Evolutionary conservation across 2,888 invertebrate genomes (phyloP).

Genomic region (Amphipoea lucens): DNA sequence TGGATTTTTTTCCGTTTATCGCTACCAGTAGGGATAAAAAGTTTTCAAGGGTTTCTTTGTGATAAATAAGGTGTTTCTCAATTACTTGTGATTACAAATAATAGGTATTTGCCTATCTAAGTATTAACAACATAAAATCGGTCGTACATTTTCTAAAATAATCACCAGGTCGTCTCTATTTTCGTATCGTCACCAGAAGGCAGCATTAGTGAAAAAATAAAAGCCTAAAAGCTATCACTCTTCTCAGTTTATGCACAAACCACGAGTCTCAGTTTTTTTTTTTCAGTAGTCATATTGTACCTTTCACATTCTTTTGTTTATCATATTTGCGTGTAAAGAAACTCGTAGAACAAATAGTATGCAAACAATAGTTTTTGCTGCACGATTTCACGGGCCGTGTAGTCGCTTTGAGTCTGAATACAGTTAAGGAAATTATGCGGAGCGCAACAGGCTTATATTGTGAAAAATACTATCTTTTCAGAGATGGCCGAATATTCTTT

Average conservation of each 20-base stretch:
- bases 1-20: no score
- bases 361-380: conserved; percentile 44
- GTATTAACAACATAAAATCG: neutral
- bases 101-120: no score
- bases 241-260: neutral
- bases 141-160: neutral
- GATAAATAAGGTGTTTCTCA: no score
- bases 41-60: no score
- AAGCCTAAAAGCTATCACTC: neutral
- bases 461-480: conserved; percentile 40
- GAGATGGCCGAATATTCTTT: conserved; percentile 30
- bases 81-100: no score
- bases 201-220: neutral
- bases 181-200: neutral
- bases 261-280: neutral
- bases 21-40: no score
- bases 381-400: conserved; percentile 63
- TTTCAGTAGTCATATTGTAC: neutral
- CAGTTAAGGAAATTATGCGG: conserved; percentile 56
- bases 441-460: conserved; percentile 63
- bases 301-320: neutral
- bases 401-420: conserved; percentile 65
- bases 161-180: neutral
- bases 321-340: conserved; percentile 27
- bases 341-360: conserved; percentile 27